phyloP scores from a whole-genome alignment of 2,888 invertebrate genomes.

The Miltochrista miniata region DNA sequence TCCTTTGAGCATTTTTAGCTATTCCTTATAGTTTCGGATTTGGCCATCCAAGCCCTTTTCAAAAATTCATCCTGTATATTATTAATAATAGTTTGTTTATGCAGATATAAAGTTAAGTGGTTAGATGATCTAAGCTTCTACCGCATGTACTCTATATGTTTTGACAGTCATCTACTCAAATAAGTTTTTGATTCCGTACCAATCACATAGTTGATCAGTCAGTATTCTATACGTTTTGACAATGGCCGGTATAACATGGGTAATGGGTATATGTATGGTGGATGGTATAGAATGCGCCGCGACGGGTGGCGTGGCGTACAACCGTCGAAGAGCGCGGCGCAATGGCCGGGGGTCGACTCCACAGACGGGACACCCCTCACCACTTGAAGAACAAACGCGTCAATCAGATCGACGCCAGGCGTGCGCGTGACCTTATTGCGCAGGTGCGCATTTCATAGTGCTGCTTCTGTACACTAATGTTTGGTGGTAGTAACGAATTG shows the following conservation, averaged over 20 bases:
- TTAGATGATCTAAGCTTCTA: no score
- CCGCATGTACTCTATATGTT: no score
- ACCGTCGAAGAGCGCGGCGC: slow-evolving; percentile 53
- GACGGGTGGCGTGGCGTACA: slow-evolving; percentile 83
- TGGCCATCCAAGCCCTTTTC: no score
- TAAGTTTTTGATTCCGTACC: neutral
- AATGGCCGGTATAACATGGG: slow-evolving; percentile 1
- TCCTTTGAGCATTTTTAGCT: no score
- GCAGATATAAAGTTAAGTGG: no score
- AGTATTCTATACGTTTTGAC: neutral
- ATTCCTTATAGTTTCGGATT: no score
- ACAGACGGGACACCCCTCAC: slow-evolving; percentile 98
- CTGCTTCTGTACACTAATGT: slow-evolving; percentile 11
- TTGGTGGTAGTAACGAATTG: slow-evolving; percentile 5
- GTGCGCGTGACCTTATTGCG: slow-evolving; percentile 74
- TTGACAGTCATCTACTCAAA: no score
- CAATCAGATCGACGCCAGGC: slow-evolving; percentile 73
- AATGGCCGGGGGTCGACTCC: slow-evolving; percentile 85
- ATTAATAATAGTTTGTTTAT: no score
- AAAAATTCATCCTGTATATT: no score
- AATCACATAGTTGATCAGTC: neutral
- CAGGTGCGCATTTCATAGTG: slow-evolving; percentile 61
- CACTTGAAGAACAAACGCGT: slow-evolving; percentile 99
- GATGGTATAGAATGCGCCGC: slow-evolving; percentile 51
- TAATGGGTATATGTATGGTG: slow-evolving; percentile 33